phyloP scores from a whole-genome alignment of 2,888 invertebrate genomes.

The Cremastobaeus sp. region DNA sequence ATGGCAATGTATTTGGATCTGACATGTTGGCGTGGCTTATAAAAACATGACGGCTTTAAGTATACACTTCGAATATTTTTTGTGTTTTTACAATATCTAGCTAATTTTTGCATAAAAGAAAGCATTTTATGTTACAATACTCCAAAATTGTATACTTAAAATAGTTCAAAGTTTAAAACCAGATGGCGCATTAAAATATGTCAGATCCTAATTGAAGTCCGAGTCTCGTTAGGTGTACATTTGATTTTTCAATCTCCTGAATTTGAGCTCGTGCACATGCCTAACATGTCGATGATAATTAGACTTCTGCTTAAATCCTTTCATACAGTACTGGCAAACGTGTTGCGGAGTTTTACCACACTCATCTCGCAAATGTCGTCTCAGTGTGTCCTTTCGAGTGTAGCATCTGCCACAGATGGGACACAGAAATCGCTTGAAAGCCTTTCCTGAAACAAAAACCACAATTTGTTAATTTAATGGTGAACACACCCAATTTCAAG shows the following conservation, averaged over 20 bases:
- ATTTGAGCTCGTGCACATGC: constrained; percentile 45
- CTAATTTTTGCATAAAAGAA: too few species aligned
- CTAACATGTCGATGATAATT: constrained; percentile 73
- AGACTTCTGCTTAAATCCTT: constrained; percentile 83
- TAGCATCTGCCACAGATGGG: constrained; percentile 68
- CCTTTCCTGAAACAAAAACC: constrained; percentile 35
- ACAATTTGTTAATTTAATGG: too few species aligned
- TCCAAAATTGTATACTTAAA: too few species aligned
- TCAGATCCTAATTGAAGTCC: neutral
- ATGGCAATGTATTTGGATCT: too few species aligned
- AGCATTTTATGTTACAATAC: too few species aligned
- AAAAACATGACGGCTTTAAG: too few species aligned
- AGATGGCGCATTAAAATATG: too few species aligned
- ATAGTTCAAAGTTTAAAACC: too few species aligned
- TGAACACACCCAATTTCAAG: too few species aligned
- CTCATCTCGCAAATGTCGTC: constrained; percentile 87
- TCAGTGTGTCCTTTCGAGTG: constrained; percentile 84
- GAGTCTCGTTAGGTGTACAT: neutral
- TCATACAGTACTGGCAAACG: constrained; percentile 84
- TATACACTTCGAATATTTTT: too few species aligned
- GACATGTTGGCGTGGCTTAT: too few species aligned
- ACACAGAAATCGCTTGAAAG: constrained; percentile 63
- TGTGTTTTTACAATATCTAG: too few species aligned
- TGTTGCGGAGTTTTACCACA: constrained; percentile 86
- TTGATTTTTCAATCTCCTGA: constrained; percentile 14